Base-by-base conservation (phyloP, 2,797 vertebrate genomes). In the Parauchenoglanis punctatus region DNA sequence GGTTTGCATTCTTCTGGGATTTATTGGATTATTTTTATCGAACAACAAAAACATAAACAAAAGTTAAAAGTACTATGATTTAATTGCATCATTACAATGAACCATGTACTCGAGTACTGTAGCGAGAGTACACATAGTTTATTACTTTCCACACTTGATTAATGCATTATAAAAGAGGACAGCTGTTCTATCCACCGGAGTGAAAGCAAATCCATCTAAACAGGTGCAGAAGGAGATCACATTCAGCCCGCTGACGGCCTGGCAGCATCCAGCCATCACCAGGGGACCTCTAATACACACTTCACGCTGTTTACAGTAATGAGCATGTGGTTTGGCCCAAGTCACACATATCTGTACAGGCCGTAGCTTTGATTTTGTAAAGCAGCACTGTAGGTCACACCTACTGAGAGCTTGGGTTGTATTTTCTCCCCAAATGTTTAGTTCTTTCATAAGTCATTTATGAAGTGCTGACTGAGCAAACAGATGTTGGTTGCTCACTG, bases 191-290 rank as follows among this genome's bases (percentile, higher is more conserved):
- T 88, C 85, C 77, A 70, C 65, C 20, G 18, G 10, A n/a, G 59
- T 88, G 81, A 89, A 86, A 86, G 78, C 83, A 68, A 68, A 89
- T 89, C 67, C 15, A 67, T 87, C 90, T 87, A 72, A 83, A 87
- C 58, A 59, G 77, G 83, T 20, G 84, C 76, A 87, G 88, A 84
- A 70, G 70, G 82, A 83, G 76, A 85, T 81, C 88, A 52, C 61
- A 82, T 81, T 11, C 54, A 86, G 84, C 28, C 73, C 4, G n/a
- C 88, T 85, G 88, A 91, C 86, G 72, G 58, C 81, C 56, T 28
- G n/a, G 46, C 75, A 83, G 73, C 87, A 81, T 86, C 73, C 68
- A 87, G 83, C 85, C 81, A 88, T 83, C 67, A 87, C 72, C 84
- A 86, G 86, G 75, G 86, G 86, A 86, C 54, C 56, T 23, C 52